Base-by-base conservation (phyloP, 2,113 vertebrate species). In the Gavialis gangeticus region DNA sequence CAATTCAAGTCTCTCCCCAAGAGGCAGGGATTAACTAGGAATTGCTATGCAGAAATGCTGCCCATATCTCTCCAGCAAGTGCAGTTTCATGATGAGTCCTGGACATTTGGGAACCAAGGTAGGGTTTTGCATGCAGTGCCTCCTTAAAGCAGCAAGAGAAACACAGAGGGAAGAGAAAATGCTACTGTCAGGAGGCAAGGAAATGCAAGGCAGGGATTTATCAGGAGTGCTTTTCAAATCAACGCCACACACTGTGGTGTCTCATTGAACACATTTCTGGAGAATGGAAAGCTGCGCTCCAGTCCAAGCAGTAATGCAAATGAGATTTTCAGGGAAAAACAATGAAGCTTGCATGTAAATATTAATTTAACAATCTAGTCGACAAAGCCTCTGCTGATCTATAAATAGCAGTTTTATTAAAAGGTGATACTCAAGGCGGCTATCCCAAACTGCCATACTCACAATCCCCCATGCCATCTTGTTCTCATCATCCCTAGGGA, bases 11-110 rank as follows among this genome's bases (percentile, higher is more conserved):
- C 79, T 94, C 77, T 90, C 82, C 95, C 91, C 18, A 78, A 95
- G 93, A 95, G 95, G 91, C 94, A 96, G 93, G 94, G 96, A 97
- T 97, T 97, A 97, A 95, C 86, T 28, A 87, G 89, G 93, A 97
- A 97, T 93, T 85, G 92, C 93, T 93, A 95, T 91, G 95, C 92
- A 94, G 93, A 95, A 96, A 94, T 27, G 92, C 89, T 78, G 85
- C 83, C 92, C 92, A 4, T 75, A 69, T 86, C 82, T 85, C 96
- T 92, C 95, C 3, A 78, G 90, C 0, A 56, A 94, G 86, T 96
- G 92, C 88, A 92, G 94, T 80, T 88, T 96, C 91, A 58, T 62
- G 85, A 94, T 67, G 93, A 95, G 92, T n/a, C 76, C 87, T 2
- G 17, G 81, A 91, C 91, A 83, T 85, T 87, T 93, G 95, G 94